phyloP scores from a whole-genome alignment of 2,888 invertebrate genomes.

The Vesta saturnalis region DNA sequence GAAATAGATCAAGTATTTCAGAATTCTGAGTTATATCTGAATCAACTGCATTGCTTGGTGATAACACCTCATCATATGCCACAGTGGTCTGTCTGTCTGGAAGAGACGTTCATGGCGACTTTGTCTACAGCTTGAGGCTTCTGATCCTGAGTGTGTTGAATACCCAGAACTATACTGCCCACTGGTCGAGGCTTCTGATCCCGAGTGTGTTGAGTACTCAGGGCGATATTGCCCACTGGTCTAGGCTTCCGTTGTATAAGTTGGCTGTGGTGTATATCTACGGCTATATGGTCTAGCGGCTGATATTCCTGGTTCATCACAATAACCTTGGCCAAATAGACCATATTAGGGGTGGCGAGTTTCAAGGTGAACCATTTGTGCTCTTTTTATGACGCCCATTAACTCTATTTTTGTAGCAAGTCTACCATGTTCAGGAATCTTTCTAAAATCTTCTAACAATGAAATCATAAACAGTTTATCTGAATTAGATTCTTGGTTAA shows the following conservation, averaged over 20 bases:
- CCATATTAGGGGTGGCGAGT: neutral
- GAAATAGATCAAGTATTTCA: no score
- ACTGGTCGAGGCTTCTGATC: neutral
- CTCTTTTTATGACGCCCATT: neutral
- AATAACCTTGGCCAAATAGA: neutral
- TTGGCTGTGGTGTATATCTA: no score
- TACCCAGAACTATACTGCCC: no score
- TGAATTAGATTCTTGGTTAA: constrained; percentile 47
- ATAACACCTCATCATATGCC: neutral
- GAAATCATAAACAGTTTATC: constrained; percentile 51
- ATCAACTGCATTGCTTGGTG: neutral
- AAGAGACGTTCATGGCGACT: neutral
- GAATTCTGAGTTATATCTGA: neutral
- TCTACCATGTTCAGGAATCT: constrained; percentile 42
- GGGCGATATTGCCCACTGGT: neutral
- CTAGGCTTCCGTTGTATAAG: neutral
- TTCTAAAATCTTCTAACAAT: constrained; percentile 46
- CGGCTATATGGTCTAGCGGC: neutral
- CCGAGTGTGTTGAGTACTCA: neutral
- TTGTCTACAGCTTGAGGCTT: no score
- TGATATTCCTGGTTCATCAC: neutral
- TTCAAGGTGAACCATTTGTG: neutral
- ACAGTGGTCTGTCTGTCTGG: neutral
- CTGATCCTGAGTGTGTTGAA: no score
- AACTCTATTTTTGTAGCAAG: no score